Evolutionary conservation across 2,113 vertebrate genomes (phyloP).

Genomic region (Echinops telfairi): DNA sequence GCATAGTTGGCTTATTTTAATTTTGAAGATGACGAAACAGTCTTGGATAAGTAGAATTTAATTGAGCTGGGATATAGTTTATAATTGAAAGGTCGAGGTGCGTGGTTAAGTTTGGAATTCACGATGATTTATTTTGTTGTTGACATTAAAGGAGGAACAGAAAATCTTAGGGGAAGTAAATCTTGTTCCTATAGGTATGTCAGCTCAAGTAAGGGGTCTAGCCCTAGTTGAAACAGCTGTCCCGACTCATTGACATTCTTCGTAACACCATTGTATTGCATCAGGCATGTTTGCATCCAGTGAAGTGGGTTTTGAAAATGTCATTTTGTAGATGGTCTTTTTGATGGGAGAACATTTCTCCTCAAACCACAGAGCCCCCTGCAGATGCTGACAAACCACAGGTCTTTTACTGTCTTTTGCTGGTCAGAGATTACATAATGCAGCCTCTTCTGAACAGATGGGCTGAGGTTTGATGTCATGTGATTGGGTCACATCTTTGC

Average conservation of each 20-base stretch:
- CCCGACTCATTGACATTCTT: neutral
- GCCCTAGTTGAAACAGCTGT: slow-evolving; percentile 24
- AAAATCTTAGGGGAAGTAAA: slow-evolving; percentile 18
- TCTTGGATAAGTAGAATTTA: neutral
- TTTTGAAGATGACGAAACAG: slow-evolving; percentile 28
- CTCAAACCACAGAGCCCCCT: neutral
- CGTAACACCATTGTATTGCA: neutral
- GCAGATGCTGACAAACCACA: neutral
- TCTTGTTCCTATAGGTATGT: slow-evolving; percentile 10
- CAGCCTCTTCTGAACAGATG: slow-evolving; percentile 62
- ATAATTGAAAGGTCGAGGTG: neutral
- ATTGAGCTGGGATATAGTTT: slow-evolving; percentile 19
- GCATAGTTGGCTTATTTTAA: neutral
- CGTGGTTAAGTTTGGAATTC: slow-evolving; percentile 60
- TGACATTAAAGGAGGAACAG: slow-evolving; percentile 49
- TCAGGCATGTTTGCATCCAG: slow-evolving; percentile 26
- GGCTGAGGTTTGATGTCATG: slow-evolving; percentile 68
- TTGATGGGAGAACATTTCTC: neutral
- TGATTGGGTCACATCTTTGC: slow-evolving; percentile 68
- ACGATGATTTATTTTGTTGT: slow-evolving; percentile 36
- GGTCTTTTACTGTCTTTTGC: slow-evolving; percentile 53
- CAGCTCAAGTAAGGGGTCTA: neutral
- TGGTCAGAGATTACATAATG: slow-evolving; percentile 44
- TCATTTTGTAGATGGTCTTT: neutral
- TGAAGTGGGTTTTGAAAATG: slow-evolving; percentile 44